Conservation (phyloP, 2,888 invertebrate species). For the Chironomus tentans region DNA sequence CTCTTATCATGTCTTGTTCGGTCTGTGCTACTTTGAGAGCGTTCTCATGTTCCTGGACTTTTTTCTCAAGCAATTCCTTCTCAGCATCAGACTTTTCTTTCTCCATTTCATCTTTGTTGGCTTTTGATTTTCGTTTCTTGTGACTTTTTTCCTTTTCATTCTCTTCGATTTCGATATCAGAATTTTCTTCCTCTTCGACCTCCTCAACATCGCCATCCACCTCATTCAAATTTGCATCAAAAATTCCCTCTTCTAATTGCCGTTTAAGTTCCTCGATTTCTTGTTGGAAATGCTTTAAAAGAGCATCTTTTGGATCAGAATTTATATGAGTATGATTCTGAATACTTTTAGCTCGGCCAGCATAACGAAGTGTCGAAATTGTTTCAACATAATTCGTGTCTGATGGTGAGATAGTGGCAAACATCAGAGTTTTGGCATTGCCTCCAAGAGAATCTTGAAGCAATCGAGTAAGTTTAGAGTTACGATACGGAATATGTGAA, state of each 20-base stretch:
- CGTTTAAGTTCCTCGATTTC: slow-evolving; percentile 89
- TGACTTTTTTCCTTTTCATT: slow-evolving; percentile 48
- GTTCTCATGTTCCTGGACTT: slow-evolving; percentile 57
- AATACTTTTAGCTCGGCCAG: slow-evolving; percentile 95
- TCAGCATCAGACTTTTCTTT: slow-evolving; percentile 46
- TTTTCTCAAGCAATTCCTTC: slow-evolving; percentile 57
- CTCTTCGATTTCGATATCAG: slow-evolving; percentile 46
- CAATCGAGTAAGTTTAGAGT: slow-evolving; percentile 89
- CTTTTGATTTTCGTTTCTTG: slow-evolving; percentile 34
- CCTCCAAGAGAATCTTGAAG: slow-evolving; percentile 96
- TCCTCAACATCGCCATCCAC: slow-evolving; percentile 36
- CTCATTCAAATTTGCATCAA: slow-evolving; percentile 39
- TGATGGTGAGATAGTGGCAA: slow-evolving; percentile 95
- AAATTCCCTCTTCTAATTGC: slow-evolving; percentile 62
- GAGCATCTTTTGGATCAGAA: slow-evolving; percentile 94
- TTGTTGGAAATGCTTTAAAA: slow-evolving; percentile 89
- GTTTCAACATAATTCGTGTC: slow-evolving; percentile 96
- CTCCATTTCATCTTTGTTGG: slow-evolving; percentile 34
- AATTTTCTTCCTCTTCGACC: slow-evolving; percentile 47
- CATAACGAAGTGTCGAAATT: slow-evolving; percentile 91
- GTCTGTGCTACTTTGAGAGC: slow-evolving; percentile 64
- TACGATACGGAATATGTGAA: slow-evolving; percentile 95
- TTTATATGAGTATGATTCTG: slow-evolving; percentile 93
- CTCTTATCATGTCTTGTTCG: slow-evolving; percentile 73
- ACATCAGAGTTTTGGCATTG: slow-evolving; percentile 92